Evolutionary conservation across 2,797 vertebrate genomes (phyloP), one percentile per base, ranked within the genome.

Genomic region (Sebastes taczanowskii): DNA sequence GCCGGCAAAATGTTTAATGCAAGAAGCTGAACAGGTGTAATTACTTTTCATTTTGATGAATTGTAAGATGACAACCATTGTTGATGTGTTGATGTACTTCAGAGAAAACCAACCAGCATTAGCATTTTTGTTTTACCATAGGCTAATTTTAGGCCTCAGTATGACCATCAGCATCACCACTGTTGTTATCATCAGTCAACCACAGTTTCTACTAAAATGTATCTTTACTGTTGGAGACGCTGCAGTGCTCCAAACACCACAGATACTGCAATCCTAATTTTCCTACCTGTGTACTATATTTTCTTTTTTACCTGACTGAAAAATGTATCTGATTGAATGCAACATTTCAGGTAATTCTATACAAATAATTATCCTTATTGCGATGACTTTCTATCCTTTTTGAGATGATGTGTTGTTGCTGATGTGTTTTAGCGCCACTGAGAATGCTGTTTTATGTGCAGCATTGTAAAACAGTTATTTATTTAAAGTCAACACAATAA

Each of bases 31-130:
- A 70, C 80, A 85, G 66, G 81, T 84, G 69, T 71, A 85, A 86
- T 88, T 86, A 83, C 79, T 63, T 30, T 65, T 78, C 30, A 80
- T 85, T 85, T 86, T 78, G 74, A 77, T 71, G 72, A 82, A 42
- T 53, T 82, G 77, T 70, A 30, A 68, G 74, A 77, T 69, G 73
- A 81, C 81, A 74, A 79, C 23, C 2, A 7, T 29, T 11, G 42
- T 74, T 83, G 76, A 78, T 87, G 58, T 79, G 71, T 74, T 74
- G 30, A 81, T 74, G 75, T 68, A 38, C 69, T 85, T 74, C 29
- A 81, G 42, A 64, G 74, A 53, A 69, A 85, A 49, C 5, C 49
- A 68, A n/a, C 7, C n/a, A 25, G n/a, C 38, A 71, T 78, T 56
- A 59, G 34, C 29, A 55, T 42, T 52, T 66, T 52, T 66, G 35